Percentiles rank a stretch among this genome's conserved stretches.
These are phyloP conservation scores for Apolygus lucorum DNA, from an alignment of 1,140 invertebrate genomes.

Conservation along the genomic window DNA sequence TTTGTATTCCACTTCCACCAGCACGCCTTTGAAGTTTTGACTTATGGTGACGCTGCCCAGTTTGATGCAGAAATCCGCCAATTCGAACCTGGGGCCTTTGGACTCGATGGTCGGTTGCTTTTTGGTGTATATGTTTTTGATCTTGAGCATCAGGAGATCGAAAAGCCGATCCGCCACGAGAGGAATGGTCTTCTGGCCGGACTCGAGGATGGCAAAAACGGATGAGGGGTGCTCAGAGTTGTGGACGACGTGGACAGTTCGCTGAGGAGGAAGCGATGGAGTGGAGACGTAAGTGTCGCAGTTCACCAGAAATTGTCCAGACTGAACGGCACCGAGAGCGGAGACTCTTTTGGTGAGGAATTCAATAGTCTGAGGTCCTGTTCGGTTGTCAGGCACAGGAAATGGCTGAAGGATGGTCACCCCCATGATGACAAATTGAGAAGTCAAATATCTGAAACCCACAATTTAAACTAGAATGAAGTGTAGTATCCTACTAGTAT, in stretches of 20 bases:
- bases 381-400: conserved; percentile 75
- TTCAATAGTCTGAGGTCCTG: conserved; percentile 76
- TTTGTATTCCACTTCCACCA: conserved; percentile 91
- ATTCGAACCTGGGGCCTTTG: conserved; percentile 84
- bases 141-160: conserved; percentile 82
- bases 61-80: conserved; percentile 91
- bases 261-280: conserved; percentile 45
- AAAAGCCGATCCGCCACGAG: conserved; percentile 84
- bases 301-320: conserved; percentile 85
- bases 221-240: conserved; percentile 92
- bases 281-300: conserved; percentile 87
- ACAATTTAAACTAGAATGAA: too few relatives aligned
- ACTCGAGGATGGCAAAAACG: conserved; percentile 86
- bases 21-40: conserved; percentile 86
- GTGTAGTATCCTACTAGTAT: too few relatives aligned
- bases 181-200: conserved; percentile 70
- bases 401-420: conserved; percentile 58
- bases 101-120: conserved; percentile 72
- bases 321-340: conserved; percentile 73
- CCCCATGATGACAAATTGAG: conserved; percentile 20
- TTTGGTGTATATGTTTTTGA: conserved; percentile 78
- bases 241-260: conserved; percentile 82
- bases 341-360: conserved; percentile 73
- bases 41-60: conserved; percentile 86
- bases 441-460: background rate